phyloP scores from a whole-genome alignment of 64 coral and sea anemone species.

The Cladopsammia gracilis region DNA sequence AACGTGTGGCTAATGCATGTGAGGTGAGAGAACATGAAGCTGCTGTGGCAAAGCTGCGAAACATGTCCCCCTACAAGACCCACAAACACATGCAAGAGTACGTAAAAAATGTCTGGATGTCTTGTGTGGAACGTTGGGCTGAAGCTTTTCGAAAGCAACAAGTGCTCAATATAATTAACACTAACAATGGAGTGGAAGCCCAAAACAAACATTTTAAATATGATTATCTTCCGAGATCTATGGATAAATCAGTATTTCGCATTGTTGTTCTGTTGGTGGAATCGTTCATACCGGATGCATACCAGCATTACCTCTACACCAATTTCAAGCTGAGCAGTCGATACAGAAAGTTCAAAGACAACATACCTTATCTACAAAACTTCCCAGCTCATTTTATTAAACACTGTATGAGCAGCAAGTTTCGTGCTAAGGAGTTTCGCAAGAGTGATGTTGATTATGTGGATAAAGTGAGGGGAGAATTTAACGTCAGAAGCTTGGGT shows the following conservation, averaged over 20 bases:
- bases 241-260: slow-evolving; percentile 46
- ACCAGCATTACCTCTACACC: slow-evolving; percentile 57
- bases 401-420: slow-evolving; percentile 19
- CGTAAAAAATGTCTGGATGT: slow-evolving; percentile 29
- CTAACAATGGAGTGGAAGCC: slow-evolving; percentile 56
- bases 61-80: not conserved
- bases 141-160: slow-evolving; percentile 19
- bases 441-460: slow-evolving; percentile 12
- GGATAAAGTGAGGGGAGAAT: not conserved
- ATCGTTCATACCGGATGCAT: slow-evolving; percentile 46
- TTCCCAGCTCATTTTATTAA: slow-evolving; percentile 27
- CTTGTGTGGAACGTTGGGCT: not conserved
- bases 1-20: not conserved
- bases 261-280: slow-evolving; percentile 61
- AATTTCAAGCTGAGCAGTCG: slow-evolving; percentile 30
- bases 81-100: not conserved
- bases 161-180: slow-evolving; percentile 50
- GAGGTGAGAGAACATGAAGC: not conserved
- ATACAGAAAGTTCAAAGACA: not conserved
- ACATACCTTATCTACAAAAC: slow-evolving; percentile 26
- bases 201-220: slow-evolving; percentile 63
- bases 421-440: not conserved
- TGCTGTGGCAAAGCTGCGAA: not conserved
- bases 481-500: not conserved
- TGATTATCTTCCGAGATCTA: slow-evolving; percentile 17